Conservation (phyloP, 2,888 invertebrate species). For the Argyresthia goedartella region DNA sequence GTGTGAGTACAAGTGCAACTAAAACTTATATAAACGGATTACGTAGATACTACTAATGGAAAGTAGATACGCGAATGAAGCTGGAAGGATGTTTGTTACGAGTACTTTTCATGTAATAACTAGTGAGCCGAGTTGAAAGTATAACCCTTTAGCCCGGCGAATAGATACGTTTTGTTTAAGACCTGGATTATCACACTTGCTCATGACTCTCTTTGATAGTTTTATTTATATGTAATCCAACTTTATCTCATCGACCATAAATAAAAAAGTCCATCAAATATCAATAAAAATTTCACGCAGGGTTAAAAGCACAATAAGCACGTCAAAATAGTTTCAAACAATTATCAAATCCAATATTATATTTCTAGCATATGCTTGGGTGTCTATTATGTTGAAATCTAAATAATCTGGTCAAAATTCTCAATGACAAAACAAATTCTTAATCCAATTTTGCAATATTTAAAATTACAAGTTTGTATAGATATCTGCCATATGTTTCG, state of each 20-base stretch:
- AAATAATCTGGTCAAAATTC: conserved; percentile 43
- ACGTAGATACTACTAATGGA: not conserved
- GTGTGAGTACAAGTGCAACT: conserved; percentile 79
- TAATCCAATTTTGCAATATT: conserved; percentile 62
- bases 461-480: conserved; percentile 23
- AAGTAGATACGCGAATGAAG: no score
- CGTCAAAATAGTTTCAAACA: conserved; percentile 45
- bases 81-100: no score
- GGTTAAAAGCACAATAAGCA: conserved; percentile 7
- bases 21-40: not conserved
- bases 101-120: no score
- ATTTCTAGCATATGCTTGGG: conserved; percentile 27
- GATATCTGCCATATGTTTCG: conserved; percentile 51
- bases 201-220: no score
- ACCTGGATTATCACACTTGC: no score
- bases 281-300: not conserved
- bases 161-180: no score
- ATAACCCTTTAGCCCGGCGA: no score
- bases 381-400: conserved; percentile 32
- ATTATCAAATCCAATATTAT: conserved; percentile 36
- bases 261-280: not conserved
- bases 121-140: no score
- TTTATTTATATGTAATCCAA: no score
- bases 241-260: no score
- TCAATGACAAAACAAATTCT: conserved; percentile 35